Evolutionary conservation across 2,113 vertebrate genomes (phyloP), one percentile per base, ranked within the genome.

Genomic region (Grammatotria lemairii): DNA sequence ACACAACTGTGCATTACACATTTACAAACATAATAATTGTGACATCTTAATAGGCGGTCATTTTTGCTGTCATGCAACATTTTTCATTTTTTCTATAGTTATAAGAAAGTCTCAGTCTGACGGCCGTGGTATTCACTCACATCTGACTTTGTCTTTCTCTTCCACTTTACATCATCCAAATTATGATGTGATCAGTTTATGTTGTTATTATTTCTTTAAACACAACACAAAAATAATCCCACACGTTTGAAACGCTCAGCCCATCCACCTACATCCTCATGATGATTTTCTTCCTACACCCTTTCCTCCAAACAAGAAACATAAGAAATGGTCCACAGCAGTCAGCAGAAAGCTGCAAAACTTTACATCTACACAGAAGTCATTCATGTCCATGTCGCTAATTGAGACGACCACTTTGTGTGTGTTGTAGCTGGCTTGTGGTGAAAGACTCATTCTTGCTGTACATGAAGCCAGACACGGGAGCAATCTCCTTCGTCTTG

Each of bases 371-470:
- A 68, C n/a, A 40, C 53, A 49, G 63, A 19, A 31, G 40, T 88
- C 28, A 5, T 78, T 35, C 1, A 81, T 65, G 5, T n/a, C 35
- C 6, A 57, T 42, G 14, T 26, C 28, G 10, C 63, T 57, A 1
- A 45, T 40, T 12, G 79, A 8, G 14, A 26, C 26, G 1, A 3
- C 54, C 40, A 0, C 68, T 63, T 55, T 92, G 31, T 87, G 33
- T 87, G 35, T 54, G n/a, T 21, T 93, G 8, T 88, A 99, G 99
- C 94, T 99, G 98, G 98, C 92, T 99, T 94, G 97, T 98, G 86
- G 97, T 99, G 93, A 99, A 99, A 93, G 99, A 99, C 85, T 99
- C 99, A 0, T 99, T 98, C 88, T 93, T 99, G 85, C 54, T 99
- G 75, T 99, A 99, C 91, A 97, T 99, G 97, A 99, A 99, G 81